These are phyloP conservation scores for Margarornis squamiger DNA, from an alignment of 2,797 vertebrate species.

Conservation along the genomic window DNA sequence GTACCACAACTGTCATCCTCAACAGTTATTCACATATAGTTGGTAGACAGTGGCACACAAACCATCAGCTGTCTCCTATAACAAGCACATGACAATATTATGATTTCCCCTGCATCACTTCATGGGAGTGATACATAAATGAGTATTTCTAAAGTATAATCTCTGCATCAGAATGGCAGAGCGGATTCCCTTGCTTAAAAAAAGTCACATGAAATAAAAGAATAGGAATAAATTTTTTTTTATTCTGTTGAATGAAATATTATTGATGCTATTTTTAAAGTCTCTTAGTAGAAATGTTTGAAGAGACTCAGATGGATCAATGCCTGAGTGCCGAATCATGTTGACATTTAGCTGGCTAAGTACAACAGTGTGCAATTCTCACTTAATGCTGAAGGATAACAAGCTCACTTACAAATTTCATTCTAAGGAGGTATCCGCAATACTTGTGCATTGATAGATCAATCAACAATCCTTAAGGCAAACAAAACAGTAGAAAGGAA, in stretches of 20 bases:
- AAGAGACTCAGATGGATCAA: neutral
- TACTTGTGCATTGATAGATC: neutral
- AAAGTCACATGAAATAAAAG: neutral
- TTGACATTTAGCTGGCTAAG: neutral
- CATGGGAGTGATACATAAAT: neutral
- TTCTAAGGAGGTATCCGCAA: neutral
- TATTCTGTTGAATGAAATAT: neutral
- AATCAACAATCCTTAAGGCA: neutral
- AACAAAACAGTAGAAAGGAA: neutral
- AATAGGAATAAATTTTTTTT: neutral
- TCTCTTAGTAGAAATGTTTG: neutral
- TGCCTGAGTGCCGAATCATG: neutral
- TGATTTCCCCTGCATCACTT: neutral
- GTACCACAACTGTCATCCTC: constrained; percentile 13
- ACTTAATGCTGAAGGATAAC: neutral
- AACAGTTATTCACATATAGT: neutral
- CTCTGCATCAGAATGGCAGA: neutral
- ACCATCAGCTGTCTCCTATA: neutral
- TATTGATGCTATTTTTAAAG: neutral
- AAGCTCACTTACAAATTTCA: neutral
- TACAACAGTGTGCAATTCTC: neutral
- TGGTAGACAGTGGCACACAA: neutral
- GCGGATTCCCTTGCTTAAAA: neutral
- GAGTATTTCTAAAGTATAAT: neutral
- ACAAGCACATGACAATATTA: constrained; percentile 30